phyloP scores from a whole-genome alignment of 1,140 invertebrate species.

The Hyles euphorbiae region DNA sequence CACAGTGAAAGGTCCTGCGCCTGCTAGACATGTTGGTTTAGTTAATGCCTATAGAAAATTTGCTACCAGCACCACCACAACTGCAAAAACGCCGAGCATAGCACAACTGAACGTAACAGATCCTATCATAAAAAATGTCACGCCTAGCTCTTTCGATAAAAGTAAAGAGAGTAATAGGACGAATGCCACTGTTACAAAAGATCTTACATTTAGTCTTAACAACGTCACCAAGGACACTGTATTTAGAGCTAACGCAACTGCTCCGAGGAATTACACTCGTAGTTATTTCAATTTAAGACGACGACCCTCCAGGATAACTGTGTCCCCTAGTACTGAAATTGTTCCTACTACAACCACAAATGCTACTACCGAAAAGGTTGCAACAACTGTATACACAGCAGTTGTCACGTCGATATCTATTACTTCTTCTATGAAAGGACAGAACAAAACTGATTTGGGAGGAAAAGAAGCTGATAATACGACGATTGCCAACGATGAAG shows the following conservation, averaged over 20 bases:
- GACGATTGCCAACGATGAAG: slow-evolving; percentile 23
- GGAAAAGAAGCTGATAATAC: slow-evolving; percentile 41
- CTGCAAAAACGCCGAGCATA: slow-evolving; percentile 39
- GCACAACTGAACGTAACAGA: slow-evolving; percentile 48
- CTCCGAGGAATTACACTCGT: slow-evolving; percentile 51
- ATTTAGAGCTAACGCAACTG: slow-evolving; percentile 31
- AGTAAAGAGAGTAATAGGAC: slow-evolving; percentile 29
- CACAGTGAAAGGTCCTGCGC: slow-evolving; percentile 67
- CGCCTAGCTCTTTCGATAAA: slow-evolving; percentile 34
- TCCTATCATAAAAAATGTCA: slow-evolving; percentile 39
- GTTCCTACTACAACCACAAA: slow-evolving; percentile 27
- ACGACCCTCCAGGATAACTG: slow-evolving; percentile 48
- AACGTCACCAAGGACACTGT: slow-evolving; percentile 28
- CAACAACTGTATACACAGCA: slow-evolving; percentile 70
- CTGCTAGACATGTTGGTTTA: slow-evolving; percentile 62
- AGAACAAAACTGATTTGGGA: slow-evolving; percentile 56
- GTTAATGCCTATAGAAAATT: slow-evolving; percentile 69
- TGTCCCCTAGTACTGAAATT: slow-evolving; percentile 50
- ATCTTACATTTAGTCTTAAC: slow-evolving; percentile 23
- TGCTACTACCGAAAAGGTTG: slow-evolving; percentile 56
- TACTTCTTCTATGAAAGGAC: slow-evolving; percentile 68
- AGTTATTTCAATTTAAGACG: slow-evolving; percentile 58
- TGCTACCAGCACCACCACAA: slow-evolving; percentile 49
- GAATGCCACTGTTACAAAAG: slow-evolving; percentile 29
- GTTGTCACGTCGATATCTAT: slow-evolving; percentile 74